Evolutionary conservation across 2,888 invertebrate species (phyloP).

Genomic region (Vannuccia rotundouncinata): DNA sequence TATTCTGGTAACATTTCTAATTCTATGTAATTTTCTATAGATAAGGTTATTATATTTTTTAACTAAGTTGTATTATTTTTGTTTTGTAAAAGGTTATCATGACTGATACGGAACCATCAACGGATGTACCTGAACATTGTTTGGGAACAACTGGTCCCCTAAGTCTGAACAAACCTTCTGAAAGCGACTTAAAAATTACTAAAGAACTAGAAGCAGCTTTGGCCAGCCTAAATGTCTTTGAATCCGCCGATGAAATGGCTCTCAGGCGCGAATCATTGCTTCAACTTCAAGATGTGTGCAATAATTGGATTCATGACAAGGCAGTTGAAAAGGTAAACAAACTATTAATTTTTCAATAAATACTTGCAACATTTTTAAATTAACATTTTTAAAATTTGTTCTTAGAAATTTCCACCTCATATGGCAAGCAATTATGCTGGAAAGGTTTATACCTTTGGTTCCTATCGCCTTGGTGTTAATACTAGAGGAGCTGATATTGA

Average conservation of each 20-base stretch:
- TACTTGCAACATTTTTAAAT: not conserved
- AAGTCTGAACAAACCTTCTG: not conserved
- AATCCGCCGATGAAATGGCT: conserved; percentile 11
- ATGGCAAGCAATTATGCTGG: conserved; percentile 59
- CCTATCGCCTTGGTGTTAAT: conserved; percentile 81
- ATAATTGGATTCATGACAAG: conserved; percentile 13
- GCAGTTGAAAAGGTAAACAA: not conserved
- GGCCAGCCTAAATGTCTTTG: conserved; percentile 18
- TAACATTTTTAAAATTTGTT: not conserved
- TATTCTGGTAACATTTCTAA: no score
- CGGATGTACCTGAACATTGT: conserved; percentile 11
- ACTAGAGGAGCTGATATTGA: conserved; percentile 89
- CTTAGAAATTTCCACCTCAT: not conserved
- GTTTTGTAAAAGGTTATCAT: no score
- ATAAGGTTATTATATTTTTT: no score
- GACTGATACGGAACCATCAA: not conserved
- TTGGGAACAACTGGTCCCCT: conserved; percentile 14
- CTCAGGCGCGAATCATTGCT: conserved; percentile 7
- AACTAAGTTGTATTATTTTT: no score
- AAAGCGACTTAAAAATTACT: not conserved
- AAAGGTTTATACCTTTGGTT: conserved; percentile 98
- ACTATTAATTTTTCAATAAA: not conserved
- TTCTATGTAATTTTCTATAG: no score
- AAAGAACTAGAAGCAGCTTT: conserved; percentile 21
- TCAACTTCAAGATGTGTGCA: conserved; percentile 24